These are phyloP conservation scores for Pachyseris speciosa DNA, from an alignment of 64 coral and sea anemone species.

Conservation along the genomic window DNA sequence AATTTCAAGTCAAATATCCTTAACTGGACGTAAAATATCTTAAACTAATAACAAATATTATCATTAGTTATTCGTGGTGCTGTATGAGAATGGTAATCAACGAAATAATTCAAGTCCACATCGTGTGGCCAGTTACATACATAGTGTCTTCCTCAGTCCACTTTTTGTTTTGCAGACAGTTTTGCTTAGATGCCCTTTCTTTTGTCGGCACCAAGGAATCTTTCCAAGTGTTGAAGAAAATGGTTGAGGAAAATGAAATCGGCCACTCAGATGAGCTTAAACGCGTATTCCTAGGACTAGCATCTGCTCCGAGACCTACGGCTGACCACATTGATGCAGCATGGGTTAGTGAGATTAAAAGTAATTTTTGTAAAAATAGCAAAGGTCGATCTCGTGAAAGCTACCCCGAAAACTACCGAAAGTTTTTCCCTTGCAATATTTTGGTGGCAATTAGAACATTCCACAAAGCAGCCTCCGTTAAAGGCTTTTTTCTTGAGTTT, in stretches of 20 bases:
- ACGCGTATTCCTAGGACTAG: constrained; percentile 53
- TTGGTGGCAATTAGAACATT: too few species aligned
- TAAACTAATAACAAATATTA: too few species aligned
- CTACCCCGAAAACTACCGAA: too few species aligned
- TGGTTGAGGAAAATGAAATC: not conserved
- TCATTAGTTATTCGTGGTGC: too few species aligned
- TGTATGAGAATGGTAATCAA: too few species aligned
- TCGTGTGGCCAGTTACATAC: not conserved
- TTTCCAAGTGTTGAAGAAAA: constrained; percentile 43
- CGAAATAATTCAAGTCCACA: not conserved
- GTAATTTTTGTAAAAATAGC: not conserved
- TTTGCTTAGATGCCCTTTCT: constrained; percentile 52
- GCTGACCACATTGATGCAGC: constrained; percentile 2
- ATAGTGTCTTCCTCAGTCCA: not conserved
- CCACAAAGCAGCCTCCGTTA: too few species aligned
- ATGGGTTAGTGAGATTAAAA: constrained; percentile 14
- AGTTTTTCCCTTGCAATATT: too few species aligned
- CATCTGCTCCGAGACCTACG: constrained; percentile 23
- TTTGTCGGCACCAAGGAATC: constrained; percentile 47
- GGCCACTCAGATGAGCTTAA: constrained; percentile 10
- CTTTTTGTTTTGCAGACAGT: constrained; percentile 21
- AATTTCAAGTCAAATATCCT: too few species aligned
- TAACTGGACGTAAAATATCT: too few species aligned
- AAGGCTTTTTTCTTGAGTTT: too few species aligned
- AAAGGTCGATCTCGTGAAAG: too few species aligned